Conservation (phyloP, 2,113 vertebrate genomes). For the Regulus satrapa region DNA sequence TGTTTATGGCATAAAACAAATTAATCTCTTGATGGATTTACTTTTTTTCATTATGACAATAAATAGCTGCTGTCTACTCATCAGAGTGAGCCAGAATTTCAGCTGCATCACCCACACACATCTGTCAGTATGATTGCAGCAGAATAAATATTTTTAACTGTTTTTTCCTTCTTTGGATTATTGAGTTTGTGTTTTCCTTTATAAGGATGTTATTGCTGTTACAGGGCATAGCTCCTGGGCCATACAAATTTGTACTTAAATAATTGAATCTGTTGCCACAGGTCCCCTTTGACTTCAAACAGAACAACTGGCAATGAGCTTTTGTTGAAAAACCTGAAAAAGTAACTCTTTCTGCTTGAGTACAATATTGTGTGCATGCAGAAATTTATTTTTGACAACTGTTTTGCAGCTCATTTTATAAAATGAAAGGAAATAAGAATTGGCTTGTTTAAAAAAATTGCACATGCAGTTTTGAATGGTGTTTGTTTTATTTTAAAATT, state of each 20-base stretch:
- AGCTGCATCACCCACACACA: background rate
- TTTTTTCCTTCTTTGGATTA: background rate
- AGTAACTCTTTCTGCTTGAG: background rate
- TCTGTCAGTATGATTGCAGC: background rate
- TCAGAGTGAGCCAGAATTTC: background rate
- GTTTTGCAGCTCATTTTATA: background rate
- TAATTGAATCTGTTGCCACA: background rate
- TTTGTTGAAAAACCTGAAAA: background rate
- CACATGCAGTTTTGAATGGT: background rate
- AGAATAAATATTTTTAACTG: conserved; percentile 23
- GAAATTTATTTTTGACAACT: background rate
- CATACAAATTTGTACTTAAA: background rate
- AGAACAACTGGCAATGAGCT: background rate
- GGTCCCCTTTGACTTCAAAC: background rate
- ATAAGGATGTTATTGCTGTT: background rate
- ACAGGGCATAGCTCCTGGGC: background rate
- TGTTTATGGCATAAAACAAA: background rate
- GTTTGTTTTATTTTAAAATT: background rate
- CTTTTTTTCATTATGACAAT: background rate
- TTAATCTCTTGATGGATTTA: background rate
- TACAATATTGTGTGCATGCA: background rate
- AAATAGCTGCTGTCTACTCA: background rate
- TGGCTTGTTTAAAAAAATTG: background rate
- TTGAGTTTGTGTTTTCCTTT: background rate
- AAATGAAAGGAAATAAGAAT: background rate